phyloP scores from a whole-genome alignment of 2,113 vertebrate genomes.

The Hyperopisus bebe region DNA sequence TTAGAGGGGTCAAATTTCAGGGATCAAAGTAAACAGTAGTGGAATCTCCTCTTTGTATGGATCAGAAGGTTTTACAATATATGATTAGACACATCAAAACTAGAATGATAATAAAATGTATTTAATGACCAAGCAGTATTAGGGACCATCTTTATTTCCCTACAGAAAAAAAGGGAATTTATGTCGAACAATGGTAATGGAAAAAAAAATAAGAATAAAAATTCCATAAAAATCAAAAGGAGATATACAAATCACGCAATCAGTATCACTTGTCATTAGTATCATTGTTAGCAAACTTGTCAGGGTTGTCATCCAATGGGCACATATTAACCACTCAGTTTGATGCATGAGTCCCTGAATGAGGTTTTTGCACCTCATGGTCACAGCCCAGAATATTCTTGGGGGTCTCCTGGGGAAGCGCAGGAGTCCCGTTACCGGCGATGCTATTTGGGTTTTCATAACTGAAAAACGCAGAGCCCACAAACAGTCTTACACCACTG shows the following conservation, averaged over 20 bases:
- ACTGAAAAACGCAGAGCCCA: constrained; percentile 52
- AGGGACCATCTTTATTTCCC: not conserved
- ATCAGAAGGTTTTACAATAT: not conserved
- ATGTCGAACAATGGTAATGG: not conserved
- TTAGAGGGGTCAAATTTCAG: not conserved
- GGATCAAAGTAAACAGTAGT: not conserved
- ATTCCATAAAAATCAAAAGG: not conserved
- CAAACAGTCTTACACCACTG: constrained; percentile 56
- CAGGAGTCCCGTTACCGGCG: constrained; percentile 9
- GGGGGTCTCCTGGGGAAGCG: constrained; percentile 35
- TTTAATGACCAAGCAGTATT: not conserved
- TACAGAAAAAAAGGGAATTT: not conserved
- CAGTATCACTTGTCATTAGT: not conserved
- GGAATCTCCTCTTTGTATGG: not conserved
- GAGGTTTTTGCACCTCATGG: not conserved
- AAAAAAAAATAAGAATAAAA: not conserved
- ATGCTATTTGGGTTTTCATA: constrained; percentile 51
- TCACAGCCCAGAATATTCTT: constrained; percentile 55
- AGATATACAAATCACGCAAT: not conserved
- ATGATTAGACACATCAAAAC: not conserved
- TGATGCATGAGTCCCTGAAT: not conserved
- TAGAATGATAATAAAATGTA: not conserved
- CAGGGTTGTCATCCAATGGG: not conserved
- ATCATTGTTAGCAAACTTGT: not conserved
- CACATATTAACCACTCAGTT: not conserved